Evolutionary conservation across 1,140 invertebrate genomes (phyloP).

Genomic region (Phymastichus coffea): DNA sequence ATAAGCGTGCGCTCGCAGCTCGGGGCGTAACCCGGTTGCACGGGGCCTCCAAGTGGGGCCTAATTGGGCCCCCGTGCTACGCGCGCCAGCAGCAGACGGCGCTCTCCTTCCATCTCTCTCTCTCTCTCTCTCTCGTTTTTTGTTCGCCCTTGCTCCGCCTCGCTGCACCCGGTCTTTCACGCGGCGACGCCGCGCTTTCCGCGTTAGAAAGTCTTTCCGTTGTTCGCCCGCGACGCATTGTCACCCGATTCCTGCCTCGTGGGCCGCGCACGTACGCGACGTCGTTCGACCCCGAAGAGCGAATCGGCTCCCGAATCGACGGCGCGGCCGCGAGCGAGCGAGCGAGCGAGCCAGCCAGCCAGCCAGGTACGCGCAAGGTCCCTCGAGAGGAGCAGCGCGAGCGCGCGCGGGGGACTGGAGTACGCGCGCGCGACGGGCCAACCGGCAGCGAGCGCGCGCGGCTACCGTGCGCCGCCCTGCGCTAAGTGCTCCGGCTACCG

Average conservation of each 20-base stretch:
- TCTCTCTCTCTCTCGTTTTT: neutral
- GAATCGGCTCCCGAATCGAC: too few relatives aligned
- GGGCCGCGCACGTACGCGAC: too few relatives aligned
- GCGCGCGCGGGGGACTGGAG: neutral
- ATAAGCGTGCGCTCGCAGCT: slow-evolving; percentile 49
- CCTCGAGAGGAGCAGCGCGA: neutral
- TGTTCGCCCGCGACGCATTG: too few relatives aligned
- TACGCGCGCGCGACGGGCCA: slow-evolving; percentile 15
- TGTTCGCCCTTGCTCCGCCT: too few relatives aligned
- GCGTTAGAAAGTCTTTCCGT: too few relatives aligned
- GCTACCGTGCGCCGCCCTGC: slow-evolving; percentile 55
- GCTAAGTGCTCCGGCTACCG: slow-evolving; percentile 47
- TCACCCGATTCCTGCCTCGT: too few relatives aligned
- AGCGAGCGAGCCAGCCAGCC: too few relatives aligned
- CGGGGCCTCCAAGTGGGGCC: slow-evolving; percentile 38
- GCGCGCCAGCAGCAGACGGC: slow-evolving; percentile 32
- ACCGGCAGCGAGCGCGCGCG: slow-evolving; percentile 25
- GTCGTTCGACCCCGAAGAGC: neutral
- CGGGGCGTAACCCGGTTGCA: slow-evolving; percentile 50
- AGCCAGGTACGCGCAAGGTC: neutral
- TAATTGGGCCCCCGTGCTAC: slow-evolving; percentile 52
- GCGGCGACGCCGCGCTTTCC: too few relatives aligned
- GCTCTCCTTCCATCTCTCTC: slow-evolving; percentile 19
- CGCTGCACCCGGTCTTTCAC: too few relatives aligned
- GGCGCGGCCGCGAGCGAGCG: too few relatives aligned